Conservation (phyloP, 1,140 invertebrate genomes). For the Bombus haemorrhoidalis region DNA sequence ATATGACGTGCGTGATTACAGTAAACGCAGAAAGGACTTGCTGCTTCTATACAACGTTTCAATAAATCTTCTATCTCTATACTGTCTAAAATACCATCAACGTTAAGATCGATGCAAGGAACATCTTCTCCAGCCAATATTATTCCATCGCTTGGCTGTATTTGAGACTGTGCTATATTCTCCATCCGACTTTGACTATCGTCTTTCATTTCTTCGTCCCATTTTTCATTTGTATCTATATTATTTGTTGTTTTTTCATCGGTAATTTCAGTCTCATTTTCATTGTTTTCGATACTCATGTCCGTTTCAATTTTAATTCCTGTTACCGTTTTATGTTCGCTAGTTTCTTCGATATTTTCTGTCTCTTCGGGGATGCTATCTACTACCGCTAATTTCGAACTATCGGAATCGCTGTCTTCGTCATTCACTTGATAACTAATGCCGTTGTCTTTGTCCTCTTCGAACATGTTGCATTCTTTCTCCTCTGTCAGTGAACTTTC, state of each 20-base stretch:
- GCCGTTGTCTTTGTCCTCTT: slow-evolving; percentile 41
- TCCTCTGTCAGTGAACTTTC: slow-evolving; percentile 68
- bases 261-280: slow-evolving; percentile 10
- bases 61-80: slow-evolving; percentile 88
- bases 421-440: slow-evolving; percentile 60
- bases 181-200: not conserved
- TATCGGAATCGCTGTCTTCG: slow-evolving; percentile 73
- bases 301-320: not conserved
- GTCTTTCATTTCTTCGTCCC: not conserved
- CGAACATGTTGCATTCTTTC: slow-evolving; percentile 63
- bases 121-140: slow-evolving; percentile 85
- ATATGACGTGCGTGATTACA: slow-evolving; percentile 92
- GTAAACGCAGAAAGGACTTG: slow-evolving; percentile 88
- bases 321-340: slow-evolving; percentile 31
- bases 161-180: slow-evolving; percentile 18
- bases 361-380: slow-evolving; percentile 64
- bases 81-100: slow-evolving; percentile 88
- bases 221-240: slow-evolving; percentile 2
- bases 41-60: slow-evolving; percentile 87
- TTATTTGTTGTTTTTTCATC: slow-evolving; percentile 4
- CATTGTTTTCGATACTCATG: not conserved
- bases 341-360: slow-evolving; percentile 41
- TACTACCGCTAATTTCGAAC: slow-evolving; percentile 70
- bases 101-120: slow-evolving; percentile 87
- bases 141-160: slow-evolving; percentile 69